Evolutionary conservation across 2,888 invertebrate genomes (phyloP).

Genomic region (Lamellibrachia columna): DNA sequence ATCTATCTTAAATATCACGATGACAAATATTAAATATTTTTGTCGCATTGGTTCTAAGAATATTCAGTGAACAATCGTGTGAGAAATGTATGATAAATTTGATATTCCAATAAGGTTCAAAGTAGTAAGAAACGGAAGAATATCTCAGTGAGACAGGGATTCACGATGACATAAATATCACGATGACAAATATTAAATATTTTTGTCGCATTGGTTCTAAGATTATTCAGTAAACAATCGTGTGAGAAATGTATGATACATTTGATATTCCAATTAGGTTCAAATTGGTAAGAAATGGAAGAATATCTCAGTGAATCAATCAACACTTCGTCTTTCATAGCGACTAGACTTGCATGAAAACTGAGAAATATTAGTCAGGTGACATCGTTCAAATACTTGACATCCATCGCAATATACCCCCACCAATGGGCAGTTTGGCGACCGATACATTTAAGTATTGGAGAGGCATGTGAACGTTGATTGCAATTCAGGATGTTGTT

Average conservation of each 20-base stretch:
- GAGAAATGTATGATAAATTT: neutral
- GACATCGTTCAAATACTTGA: too few relatives aligned
- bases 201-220: neutral
- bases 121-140: too few relatives aligned
- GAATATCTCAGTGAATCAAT: too few relatives aligned
- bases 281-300: neutral
- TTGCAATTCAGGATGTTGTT: too few relatives aligned
- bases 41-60: neutral
- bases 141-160: too few relatives aligned
- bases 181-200: neutral
- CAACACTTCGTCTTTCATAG: too few relatives aligned
- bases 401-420: too few relatives aligned
- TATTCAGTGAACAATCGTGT: neutral
- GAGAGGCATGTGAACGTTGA: too few relatives aligned
- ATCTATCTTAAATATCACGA: neutral
- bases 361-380: too few relatives aligned
- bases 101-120: neutral
- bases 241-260: neutral
- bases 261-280: neutral
- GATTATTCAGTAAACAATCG: neutral
- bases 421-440: too few relatives aligned
- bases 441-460: too few relatives aligned
- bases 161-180: neutral
- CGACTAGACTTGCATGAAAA: too few relatives aligned
- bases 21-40: neutral